phyloP scores from a whole-genome alignment of 2,113 vertebrate genomes.

The Edolisoma coerulescens region DNA sequence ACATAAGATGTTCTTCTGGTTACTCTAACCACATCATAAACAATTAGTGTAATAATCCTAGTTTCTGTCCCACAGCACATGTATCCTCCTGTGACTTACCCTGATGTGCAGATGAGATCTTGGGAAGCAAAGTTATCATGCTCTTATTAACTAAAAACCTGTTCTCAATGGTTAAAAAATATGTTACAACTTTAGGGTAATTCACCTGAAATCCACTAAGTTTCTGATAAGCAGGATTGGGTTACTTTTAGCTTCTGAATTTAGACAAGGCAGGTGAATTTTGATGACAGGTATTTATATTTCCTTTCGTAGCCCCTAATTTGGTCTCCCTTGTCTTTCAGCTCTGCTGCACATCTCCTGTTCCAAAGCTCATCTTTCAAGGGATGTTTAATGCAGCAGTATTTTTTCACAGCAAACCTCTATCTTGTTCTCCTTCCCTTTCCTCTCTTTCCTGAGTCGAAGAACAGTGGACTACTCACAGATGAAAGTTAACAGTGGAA shows the following conservation, averaged over 20 bases:
- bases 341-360: background rate
- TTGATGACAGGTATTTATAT: background rate
- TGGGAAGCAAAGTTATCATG: conserved; percentile 1
- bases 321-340: background rate
- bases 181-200: background rate
- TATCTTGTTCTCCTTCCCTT: background rate
- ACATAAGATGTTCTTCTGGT: background rate
- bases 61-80: background rate
- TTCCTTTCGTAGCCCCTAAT: background rate
- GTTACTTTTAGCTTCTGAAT: background rate
- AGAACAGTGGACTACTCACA: background rate
- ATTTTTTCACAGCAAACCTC: background rate
- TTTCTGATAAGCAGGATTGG: background rate
- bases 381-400: background rate
- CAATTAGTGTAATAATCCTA: background rate
- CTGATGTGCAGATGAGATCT: background rate
- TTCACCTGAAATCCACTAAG: background rate
- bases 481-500: background rate
- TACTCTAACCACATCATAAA: background rate
- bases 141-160: conserved; percentile 19
- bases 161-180: background rate
- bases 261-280: background rate
- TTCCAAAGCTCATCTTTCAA: background rate
- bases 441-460: background rate
- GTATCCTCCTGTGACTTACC: background rate